Conservation (phyloP, 2,113 vertebrate species). For the Regulus satrapa region DNA sequence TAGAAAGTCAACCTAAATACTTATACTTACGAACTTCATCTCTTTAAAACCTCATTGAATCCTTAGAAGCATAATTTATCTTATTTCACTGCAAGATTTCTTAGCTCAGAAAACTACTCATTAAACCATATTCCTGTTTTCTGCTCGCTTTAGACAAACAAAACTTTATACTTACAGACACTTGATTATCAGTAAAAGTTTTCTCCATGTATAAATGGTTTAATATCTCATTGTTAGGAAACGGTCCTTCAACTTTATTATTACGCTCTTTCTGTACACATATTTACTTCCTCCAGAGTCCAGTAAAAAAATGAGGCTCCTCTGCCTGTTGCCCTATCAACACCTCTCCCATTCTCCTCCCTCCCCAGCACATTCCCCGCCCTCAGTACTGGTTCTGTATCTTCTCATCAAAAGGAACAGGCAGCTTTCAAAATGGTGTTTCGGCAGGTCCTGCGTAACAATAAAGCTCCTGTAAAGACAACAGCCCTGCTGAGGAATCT, state of each 20-base stretch:
- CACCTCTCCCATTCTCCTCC: constrained; percentile 56
- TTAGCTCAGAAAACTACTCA: constrained; percentile 6
- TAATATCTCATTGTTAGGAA: constrained; percentile 62
- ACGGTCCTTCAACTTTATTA: constrained; percentile 4
- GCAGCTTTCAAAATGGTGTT: constrained; percentile 50
- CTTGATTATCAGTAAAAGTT: constrained; percentile 78
- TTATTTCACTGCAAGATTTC: constrained; percentile 35
- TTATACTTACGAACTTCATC: constrained; percentile 53
- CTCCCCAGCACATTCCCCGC: constrained; percentile 56
- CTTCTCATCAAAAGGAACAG: constrained; percentile 44
- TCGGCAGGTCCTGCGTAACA: constrained; percentile 43
- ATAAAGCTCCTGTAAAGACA: constrained; percentile 29
- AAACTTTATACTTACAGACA: constrained; percentile 72
- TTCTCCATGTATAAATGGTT: constrained; percentile 81
- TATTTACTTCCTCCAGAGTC: constrained; percentile 58
- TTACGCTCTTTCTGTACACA: constrained; percentile 10
- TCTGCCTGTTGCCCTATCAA: constrained; percentile 31
- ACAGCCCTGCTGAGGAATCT: constrained; percentile 6
- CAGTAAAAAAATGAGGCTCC: constrained; percentile 48
- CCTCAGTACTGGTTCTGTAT: constrained; percentile 49
- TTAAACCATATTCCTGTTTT: constrained; percentile 29
- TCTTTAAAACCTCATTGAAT: constrained; percentile 53
- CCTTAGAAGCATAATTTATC: constrained; percentile 51
- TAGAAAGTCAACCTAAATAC: constrained; percentile 44
- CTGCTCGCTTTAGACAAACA: constrained; percentile 45